phyloP scores from a whole-genome alignment of 1,140 invertebrate genomes.

The Drosophila baimaii region DNA sequence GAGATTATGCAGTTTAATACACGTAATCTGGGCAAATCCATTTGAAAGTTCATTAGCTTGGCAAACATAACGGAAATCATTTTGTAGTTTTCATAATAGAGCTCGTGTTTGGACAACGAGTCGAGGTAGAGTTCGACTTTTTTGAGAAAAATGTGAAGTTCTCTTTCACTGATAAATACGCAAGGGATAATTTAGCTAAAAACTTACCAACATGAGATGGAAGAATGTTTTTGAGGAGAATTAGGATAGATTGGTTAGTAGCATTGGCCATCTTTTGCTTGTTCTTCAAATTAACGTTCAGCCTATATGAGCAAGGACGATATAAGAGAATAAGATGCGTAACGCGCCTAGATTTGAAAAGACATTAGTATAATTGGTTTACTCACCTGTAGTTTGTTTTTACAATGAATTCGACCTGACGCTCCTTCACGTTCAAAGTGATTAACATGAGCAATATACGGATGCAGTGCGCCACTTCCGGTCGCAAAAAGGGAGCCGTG shows the following conservation, averaged over 20 bases:
- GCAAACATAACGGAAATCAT: conserved; percentile 96
- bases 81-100: conserved; percentile 93
- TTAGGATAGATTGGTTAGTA: conserved; percentile 91
- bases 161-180: neutral
- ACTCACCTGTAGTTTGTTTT: conserved; percentile 88
- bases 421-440: conserved; percentile 91
- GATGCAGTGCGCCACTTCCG: conserved; percentile 88
- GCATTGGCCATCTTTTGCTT: conserved; percentile 91
- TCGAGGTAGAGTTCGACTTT: conserved; percentile 9
- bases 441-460: conserved; percentile 88
- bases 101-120: conserved; percentile 87
- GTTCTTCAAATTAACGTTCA: conserved; percentile 88
- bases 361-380: neutral
- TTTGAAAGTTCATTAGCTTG: conserved; percentile 90
- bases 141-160: too few species aligned
- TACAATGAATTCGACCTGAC: conserved; percentile 94
- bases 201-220: conserved; percentile 92
- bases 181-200: neutral
- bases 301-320: neutral
- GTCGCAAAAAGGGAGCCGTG: conserved; percentile 87
- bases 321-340: too few species aligned
- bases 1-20: conserved; percentile 94
- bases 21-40: conserved; percentile 88
- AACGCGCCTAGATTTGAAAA: too few species aligned
- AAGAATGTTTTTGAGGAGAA: conserved; percentile 93